Evolutionary conservation across 2,888 invertebrate genomes (phyloP), one percentile per base, ranked within the genome.

Genomic region (Athalia circularis): DNA sequence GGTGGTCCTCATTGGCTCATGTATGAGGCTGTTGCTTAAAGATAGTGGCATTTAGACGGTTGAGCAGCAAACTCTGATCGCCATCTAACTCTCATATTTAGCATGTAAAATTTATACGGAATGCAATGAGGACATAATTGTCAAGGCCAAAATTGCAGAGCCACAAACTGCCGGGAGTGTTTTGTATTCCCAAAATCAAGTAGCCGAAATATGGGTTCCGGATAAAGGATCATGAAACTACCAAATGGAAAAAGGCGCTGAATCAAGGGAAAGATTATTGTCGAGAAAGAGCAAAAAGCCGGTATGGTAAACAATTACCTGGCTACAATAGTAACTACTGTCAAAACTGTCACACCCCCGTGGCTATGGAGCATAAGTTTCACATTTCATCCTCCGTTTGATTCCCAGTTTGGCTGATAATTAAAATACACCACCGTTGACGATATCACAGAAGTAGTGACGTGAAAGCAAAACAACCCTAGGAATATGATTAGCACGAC

Each of bases 281-380:
- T 54, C 3, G 54, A 43, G 9, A 72, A 13, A 29, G 5, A 13
- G 3, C 65, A 8, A 65, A 59, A 72, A 72, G 72, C 72, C 59
- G 72, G 72, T 47, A 3, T 15, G 43, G 59, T 72, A 59, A 61
- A 72, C 72, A 72, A 72, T 72, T 59, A 72, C 72, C 59, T 72
- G 5, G 45, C 72, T 59, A 54, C 68, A 52, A 54, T n/a, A 43
- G n/a, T 45, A 15, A 62, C 50, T 43, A 50, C 48, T 62, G 62
- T 64, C 62, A 68, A 77, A 83, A 74, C 79, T 81, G 83, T 83
- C 83, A 84, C 84, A 84, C 85, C 83, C 82, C 81, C 82, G 82
- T 80, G 79, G 77, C 68, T 43, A 76, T 57, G 75, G 59, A 70
- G 72, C 79, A 50, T 81, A 78, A 67, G 77, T 81, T 65, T 65